Conservation (phyloP, 2,113 vertebrate genomes). For the Mustela nigripes region DNA sequence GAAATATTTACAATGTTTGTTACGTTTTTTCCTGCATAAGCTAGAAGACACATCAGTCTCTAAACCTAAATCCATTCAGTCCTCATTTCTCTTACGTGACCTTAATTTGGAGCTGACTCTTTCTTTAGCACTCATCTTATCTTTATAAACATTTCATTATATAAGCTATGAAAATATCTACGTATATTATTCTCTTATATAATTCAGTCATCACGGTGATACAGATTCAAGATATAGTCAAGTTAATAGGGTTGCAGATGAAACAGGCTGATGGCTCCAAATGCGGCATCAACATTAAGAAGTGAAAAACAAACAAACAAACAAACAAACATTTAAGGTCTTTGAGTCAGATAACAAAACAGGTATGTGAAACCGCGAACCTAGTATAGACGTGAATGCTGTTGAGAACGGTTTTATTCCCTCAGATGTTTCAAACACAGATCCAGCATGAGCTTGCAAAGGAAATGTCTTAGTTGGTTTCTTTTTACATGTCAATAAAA, state of each 20-base stretch:
- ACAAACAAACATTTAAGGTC: neutral
- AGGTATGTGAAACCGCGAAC: neutral
- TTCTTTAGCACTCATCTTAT: neutral
- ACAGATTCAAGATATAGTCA: neutral
- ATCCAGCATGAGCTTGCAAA: neutral
- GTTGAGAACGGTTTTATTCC: neutral
- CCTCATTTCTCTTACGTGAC: neutral
- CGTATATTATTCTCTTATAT: neutral
- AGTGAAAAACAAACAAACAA: neutral
- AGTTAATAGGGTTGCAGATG: neutral
- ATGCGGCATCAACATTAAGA: neutral
- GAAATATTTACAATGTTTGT: neutral
- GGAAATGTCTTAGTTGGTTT: neutral
- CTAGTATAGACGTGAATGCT: neutral
- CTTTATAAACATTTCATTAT: neutral
- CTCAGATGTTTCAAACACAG: neutral
- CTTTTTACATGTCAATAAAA: neutral
- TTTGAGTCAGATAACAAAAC: neutral
- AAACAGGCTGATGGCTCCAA: neutral
- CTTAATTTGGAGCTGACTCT: neutral
- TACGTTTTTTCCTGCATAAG: neutral
- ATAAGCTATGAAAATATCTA: neutral
- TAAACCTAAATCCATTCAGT: neutral
- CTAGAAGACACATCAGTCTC: neutral
- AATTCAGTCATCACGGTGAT: neutral